Evolutionary conservation across 2,113 vertebrate species (phyloP).

Genomic region (Malurus elegans): DNA sequence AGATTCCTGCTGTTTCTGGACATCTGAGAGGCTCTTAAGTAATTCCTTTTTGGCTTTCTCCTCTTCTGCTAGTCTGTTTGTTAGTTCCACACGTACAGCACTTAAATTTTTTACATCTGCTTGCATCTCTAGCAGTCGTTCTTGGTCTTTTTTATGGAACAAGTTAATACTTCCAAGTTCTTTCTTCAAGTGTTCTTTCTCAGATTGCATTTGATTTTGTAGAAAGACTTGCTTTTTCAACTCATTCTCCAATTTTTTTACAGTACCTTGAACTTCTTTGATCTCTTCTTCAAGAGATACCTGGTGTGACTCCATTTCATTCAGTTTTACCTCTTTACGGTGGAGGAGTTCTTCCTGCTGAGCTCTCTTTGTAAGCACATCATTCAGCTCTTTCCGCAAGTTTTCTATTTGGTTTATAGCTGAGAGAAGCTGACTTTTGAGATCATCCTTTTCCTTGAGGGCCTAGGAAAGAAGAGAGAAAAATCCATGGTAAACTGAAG

Average conservation of each 20-base stretch:
- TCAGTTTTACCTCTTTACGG: slow-evolving; percentile 81
- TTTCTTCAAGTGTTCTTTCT: slow-evolving; percentile 80
- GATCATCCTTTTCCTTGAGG: slow-evolving; percentile 81
- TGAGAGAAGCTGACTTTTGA: slow-evolving; percentile 80
- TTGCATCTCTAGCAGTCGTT: slow-evolving; percentile 81
- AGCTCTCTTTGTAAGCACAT: slow-evolving; percentile 81
- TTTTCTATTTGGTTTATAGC: slow-evolving; percentile 84
- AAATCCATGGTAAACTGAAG: neutral
- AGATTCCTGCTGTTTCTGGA: slow-evolving; percentile 72
- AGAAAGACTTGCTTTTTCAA: slow-evolving; percentile 70
- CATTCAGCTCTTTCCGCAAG: slow-evolving; percentile 82
- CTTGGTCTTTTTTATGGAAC: slow-evolving; percentile 72
- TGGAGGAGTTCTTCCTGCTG: slow-evolving; percentile 87
- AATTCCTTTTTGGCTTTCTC: slow-evolving; percentile 79
- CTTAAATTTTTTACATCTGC: slow-evolving; percentile 78
- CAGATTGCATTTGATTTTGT: slow-evolving; percentile 73
- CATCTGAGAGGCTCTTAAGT: slow-evolving; percentile 70
- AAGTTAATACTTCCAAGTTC: slow-evolving; percentile 62
- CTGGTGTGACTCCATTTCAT: slow-evolving; percentile 76
- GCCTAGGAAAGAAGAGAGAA: slow-evolving; percentile 67
- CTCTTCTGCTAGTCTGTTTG: slow-evolving; percentile 77
- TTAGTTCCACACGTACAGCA: slow-evolving; percentile 75
- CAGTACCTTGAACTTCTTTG: slow-evolving; percentile 74
- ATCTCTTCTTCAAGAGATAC: slow-evolving; percentile 82
- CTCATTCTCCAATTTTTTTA: slow-evolving; percentile 76